Evolutionary conservation across 2,888 invertebrate genomes (phyloP).

Genomic region (Petrolisthes manimaculis): DNA sequence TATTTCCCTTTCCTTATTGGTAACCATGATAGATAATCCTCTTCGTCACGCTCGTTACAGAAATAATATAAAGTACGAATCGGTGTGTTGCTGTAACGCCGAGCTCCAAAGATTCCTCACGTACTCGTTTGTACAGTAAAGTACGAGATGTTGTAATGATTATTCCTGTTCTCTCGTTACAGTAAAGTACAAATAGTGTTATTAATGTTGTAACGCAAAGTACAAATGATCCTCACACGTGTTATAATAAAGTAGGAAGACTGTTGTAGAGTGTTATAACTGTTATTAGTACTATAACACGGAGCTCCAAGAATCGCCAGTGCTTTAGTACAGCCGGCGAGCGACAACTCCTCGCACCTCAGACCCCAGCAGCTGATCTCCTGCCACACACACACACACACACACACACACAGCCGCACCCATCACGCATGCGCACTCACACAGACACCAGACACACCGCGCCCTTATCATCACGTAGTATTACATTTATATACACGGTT

Average conservation of each 20-base stretch:
- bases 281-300: too few species aligned
- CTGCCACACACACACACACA: constrained; percentile 42
- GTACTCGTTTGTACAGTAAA: too few species aligned
- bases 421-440: constrained; percentile 51
- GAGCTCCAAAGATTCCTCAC: too few species aligned
- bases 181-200: too few species aligned
- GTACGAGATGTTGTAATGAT: too few species aligned
- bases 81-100: too few species aligned
- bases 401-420: constrained; percentile 49
- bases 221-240: too few species aligned
- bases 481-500: too few species aligned
- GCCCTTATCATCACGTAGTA: constrained; percentile 19
- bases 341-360: constrained; percentile 62
- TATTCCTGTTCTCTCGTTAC: not conserved
- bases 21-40: constrained; percentile 49
- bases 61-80: too few species aligned
- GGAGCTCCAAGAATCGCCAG: constrained; percentile 41
- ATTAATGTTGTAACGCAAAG: too few species aligned
- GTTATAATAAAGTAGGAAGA: too few species aligned
- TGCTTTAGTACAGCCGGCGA: constrained; percentile 51
- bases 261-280: too few species aligned
- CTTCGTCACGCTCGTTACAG: constrained; percentile 6
- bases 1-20: constrained; percentile 58
- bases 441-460: constrained; percentile 12
- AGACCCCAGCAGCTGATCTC: constrained; percentile 55